phyloP scores from a whole-genome alignment of 2,888 invertebrate species.

The Apoderus coryli region DNA sequence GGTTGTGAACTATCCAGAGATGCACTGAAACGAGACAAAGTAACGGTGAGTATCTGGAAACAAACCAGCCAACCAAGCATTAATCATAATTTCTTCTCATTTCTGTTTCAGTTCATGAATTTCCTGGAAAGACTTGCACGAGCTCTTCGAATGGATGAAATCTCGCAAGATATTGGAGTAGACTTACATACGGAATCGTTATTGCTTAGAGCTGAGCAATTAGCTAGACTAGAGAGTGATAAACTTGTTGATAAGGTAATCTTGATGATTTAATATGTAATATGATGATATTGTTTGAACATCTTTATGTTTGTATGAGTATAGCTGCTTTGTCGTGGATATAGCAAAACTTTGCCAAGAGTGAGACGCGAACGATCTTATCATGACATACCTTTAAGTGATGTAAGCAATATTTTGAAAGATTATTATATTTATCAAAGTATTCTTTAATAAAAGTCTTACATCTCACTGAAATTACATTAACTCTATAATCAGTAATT shows the following conservation, averaged over 20 bases:
- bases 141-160: conserved; percentile 72
- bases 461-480: neutral
- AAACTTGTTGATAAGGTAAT: conserved; percentile 68
- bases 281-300: conserved; percentile 3
- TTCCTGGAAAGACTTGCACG: conserved; percentile 72
- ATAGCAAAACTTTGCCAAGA: conserved; percentile 57
- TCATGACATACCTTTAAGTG: conserved; percentile 66
- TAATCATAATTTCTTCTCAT: neutral
- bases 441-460: conserved; percentile 8
- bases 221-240: conserved; percentile 65
- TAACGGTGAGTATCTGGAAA: conserved; percentile 42
- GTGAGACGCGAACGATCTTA: conserved; percentile 59
- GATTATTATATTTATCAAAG: too few species aligned
- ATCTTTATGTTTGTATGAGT: neutral
- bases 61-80: neutral
- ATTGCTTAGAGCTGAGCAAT: conserved; percentile 71
- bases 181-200: conserved; percentile 75
- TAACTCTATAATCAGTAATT: neutral
- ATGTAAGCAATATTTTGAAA: conserved; percentile 50
- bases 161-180: conserved; percentile 64
- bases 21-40: conserved; percentile 59
- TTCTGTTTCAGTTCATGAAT: conserved; percentile 50
- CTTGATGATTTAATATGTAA: neutral
- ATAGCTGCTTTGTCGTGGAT: conserved; percentile 58
- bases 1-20: conserved; percentile 58